Conservation (phyloP, 2,888 invertebrate genomes). For the Eupsilia transversa region DNA sequence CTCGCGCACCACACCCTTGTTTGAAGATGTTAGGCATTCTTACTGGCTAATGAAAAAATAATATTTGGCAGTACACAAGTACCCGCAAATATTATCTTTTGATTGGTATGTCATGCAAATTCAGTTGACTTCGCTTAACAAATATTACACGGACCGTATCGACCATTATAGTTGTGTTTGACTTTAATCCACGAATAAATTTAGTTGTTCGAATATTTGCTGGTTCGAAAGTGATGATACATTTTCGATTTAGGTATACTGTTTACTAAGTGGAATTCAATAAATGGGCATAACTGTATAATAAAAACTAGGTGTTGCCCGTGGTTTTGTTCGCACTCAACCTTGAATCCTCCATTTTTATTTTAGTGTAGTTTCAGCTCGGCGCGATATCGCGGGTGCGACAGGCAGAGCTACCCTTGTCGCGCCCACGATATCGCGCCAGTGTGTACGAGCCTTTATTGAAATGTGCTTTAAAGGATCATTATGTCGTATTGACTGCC, state of each 20-base stretch:
- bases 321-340: not conserved
- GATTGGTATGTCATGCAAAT: constrained; percentile 52
- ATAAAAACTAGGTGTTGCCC: not conserved
- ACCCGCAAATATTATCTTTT: constrained; percentile 51
- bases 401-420: too few species aligned
- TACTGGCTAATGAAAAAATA: constrained; percentile 56
- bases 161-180: constrained; percentile 35
- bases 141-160: constrained; percentile 45
- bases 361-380: not conserved
- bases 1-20: constrained; percentile 40
- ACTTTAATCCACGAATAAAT: constrained; percentile 46
- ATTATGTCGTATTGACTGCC: not conserved
- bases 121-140: constrained; percentile 35
- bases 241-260: constrained; percentile 8
- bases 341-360: not conserved
- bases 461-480: not conserved
- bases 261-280: not conserved
- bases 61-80: constrained; percentile 46
- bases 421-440: too few species aligned
- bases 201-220: constrained; percentile 29
- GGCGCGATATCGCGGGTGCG: too few species aligned
- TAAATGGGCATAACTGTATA: constrained; percentile 1
- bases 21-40: constrained; percentile 29
- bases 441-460: too few species aligned
- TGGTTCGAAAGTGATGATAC: constrained; percentile 7